Evolutionary conservation across 2,888 invertebrate species (phyloP), one percentile per base, ranked within the genome.

Genomic region (Litoditis marina): DNA sequence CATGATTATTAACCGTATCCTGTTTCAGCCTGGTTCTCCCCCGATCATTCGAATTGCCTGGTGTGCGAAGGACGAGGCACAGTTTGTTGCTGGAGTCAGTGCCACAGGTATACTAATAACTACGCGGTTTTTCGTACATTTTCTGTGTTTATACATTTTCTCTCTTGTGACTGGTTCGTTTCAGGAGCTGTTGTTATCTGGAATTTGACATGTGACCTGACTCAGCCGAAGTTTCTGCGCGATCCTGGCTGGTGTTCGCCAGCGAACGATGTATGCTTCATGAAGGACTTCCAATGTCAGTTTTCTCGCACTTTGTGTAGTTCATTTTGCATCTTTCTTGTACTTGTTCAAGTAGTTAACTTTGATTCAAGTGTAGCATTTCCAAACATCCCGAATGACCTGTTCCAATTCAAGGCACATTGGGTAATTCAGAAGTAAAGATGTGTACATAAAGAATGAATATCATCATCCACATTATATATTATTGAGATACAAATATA

Each of bases 211-310:
- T 63, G 22, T 7, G 56, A 63, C 30, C 19, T 58, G 19, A 54
- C 44, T 0, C 34, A 47, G 16, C 66, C 69, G n/a, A 46, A 49
- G 3, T 1, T 62, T 3, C 32, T 56, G 19, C 34, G 50, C 3
- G 64, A 66, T 13, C 13, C 19, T 0, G 47, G 50, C 4, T 72
- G 72, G 72, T 32, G 50, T 2, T 69, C 72, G 2, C 69, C 69
- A 2, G 64, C 72, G 3, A 31, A 34, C 0, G 72, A 69, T 42
- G 46, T 72, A 2, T 52, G 63, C 11, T 69, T 69, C 50, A 13
- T 59, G 19, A 46, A 64, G 30, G 47, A 27, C 6, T 47, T 65
- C 13, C 54, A 63, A 44, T 5, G 63, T 66, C 36, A 30, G 60
- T 44, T 63, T 52, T 11, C 19, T 5, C n/a, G n/a, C n/a, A n/a